phyloP scores from a whole-genome alignment of 53 echinoderm and acorn worm genomes.

The Echinometra lucunter region DNA sequence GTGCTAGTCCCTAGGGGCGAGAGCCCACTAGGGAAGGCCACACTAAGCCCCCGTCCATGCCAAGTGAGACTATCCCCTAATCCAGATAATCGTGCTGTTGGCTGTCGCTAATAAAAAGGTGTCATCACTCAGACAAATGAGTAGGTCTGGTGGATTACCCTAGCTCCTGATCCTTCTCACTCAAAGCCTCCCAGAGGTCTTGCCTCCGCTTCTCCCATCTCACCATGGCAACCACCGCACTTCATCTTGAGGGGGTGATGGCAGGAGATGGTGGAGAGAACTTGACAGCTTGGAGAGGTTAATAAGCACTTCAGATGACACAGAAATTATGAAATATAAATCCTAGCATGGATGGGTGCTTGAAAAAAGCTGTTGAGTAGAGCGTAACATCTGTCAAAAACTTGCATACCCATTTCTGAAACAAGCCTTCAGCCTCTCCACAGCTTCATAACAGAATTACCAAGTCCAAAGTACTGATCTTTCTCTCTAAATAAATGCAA shows the following conservation, averaged over 20 bases:
- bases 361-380: constrained; percentile 36
- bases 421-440: constrained; percentile 31
- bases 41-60: constrained; percentile 62
- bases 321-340: constrained; percentile 59
- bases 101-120: constrained; percentile 66
- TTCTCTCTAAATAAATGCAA: neutral
- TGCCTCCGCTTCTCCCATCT: neutral
- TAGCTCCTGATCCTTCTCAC: constrained; percentile 51
- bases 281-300: constrained; percentile 47
- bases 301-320: constrained; percentile 63
- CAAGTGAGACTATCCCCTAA: constrained; percentile 50
- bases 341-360: constrained; percentile 26
- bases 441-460: constrained; percentile 15
- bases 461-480: constrained; percentile 35
- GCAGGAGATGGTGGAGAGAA: constrained; percentile 32
- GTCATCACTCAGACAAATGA: constrained; percentile 68
- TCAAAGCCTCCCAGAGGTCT: neutral
- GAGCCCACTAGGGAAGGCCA: constrained; percentile 41
- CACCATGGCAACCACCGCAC: constrained; percentile 40
- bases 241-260: constrained; percentile 54
- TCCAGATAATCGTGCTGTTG: constrained; percentile 57
- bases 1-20: constrained; percentile 3
- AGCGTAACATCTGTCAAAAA: constrained; percentile 41
- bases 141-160: constrained; percentile 64
- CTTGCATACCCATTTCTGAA: constrained; percentile 45